Evolutionary conservation across 2,888 invertebrate species (phyloP), one percentile per base, ranked within the genome.

Genomic region (Gastrophysa polygoni): DNA sequence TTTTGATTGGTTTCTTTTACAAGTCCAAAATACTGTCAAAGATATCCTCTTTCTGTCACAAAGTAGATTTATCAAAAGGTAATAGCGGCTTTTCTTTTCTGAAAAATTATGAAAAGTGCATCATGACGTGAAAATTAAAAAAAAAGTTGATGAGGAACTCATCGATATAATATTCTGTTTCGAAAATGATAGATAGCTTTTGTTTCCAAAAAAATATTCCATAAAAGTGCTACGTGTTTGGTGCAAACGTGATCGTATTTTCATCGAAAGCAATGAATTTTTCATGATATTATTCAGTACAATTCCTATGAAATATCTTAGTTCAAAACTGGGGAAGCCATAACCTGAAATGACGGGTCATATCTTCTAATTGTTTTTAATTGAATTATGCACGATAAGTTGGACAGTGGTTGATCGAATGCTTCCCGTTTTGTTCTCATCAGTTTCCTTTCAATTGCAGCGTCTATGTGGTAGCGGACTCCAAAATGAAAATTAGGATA

Each of bases 401-500:
- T 38, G 14, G 14, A 11, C 11, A 14, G 38, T 38, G 38, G 38
- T 14, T 38, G 10, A 32, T 8, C 29, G 24, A 7, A 32, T 32
- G 3, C 24, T 32, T 32, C 10, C 1, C 6, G 10, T 8, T 32
- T 32, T 4, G 1, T 32, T 10, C 10, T 10, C 10, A 32, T 47
- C 21, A 34, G 20, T 46, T 52, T 51, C 48, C 34, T 52, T 66
- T 58, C 52, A 48, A 64, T 38, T 38, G 14, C 38, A 38, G 38
- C 60, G 43, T 52, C 64, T 67, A 67, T 67, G 64, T 38, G 51
- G 59, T 60, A 46, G 49, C 51, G 47, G 20, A 34, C 55, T 49
- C 49, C 57, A 60, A 46, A 48, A 66, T 67, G 67, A 62, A 56
- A 44, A 57, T 50, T 58, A 64, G 61, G 34, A 56, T 62, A 55